Evolutionary conservation across 1,140 invertebrate species (phyloP), one percentile per base, ranked within the genome.

Genomic region (Bursaphelenchus mucronatus): DNA sequence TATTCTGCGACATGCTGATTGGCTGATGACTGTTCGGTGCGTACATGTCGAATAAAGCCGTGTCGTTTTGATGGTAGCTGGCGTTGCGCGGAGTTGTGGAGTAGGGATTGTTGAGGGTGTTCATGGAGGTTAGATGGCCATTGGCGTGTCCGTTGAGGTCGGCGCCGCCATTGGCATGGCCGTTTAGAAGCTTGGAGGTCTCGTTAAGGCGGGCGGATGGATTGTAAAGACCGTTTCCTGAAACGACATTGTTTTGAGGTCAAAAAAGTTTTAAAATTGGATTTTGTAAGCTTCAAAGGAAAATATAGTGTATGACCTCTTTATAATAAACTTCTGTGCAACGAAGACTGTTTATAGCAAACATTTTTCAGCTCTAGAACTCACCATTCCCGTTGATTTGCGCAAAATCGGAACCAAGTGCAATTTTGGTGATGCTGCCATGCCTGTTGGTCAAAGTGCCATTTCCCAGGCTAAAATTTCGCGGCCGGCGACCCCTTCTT

Each of bases 341-440:
- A n/a, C n/a, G n/a, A n/a, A n/a, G n/a, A n/a, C n/a, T n/a, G n/a
- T n/a, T n/a, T n/a, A n/a, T n/a, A n/a, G n/a, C n/a, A n/a, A n/a
- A n/a, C n/a, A n/a, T n/a, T n/a, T n/a, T n/a, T n/a, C n/a, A n/a
- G n/a, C n/a, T n/a, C 30, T 5, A 30, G 2, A 30, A 30, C 41
- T 63, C 71, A 30, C 57, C 57, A 39, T 59, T 59, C 10, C 51
- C 63, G 55, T 66, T 73, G 52, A 73, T 70, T 39, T 64, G 59
- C 15, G 64, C 59, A 41, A 69, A 69, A 50, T 58, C 40, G 43
- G 30, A 41, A 8, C 53, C 64, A 3, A 75, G 65, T 1, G 73
- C 73, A 39, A 78, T 73, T 41, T 76, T 76, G 30, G 70, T 76
- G 51, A 77, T 74, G 6, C 64, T 66, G 19, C 76, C 50, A 69